Conservation (phyloP, 2,113 vertebrate species). For the Rostratula benghalensis region DNA sequence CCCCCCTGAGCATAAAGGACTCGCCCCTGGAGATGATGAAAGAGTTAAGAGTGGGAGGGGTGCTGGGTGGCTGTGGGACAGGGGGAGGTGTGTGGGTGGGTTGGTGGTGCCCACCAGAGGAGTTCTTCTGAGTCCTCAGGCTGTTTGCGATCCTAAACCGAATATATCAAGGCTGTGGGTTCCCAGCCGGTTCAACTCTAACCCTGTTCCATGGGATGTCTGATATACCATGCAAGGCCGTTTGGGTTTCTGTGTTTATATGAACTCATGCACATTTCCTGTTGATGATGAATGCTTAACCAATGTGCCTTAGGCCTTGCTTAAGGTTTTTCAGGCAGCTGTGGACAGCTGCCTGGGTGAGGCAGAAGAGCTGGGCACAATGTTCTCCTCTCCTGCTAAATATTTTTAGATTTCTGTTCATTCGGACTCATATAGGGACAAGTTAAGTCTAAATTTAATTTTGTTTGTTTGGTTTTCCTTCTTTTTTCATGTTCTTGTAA, state of each 20-base stretch:
- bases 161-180: background rate
- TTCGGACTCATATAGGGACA: background rate
- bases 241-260: slow-evolving; percentile 44
- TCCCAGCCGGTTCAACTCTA: background rate
- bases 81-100: background rate
- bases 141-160: slow-evolving; percentile 23
- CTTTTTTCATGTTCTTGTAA: background rate
- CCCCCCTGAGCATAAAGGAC: accelerated
- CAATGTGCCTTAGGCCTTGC: background rate
- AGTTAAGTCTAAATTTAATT: background rate
- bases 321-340: slow-evolving; percentile 14
- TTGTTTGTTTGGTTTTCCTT: background rate
- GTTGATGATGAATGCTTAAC: slow-evolving; percentile 32
- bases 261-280: slow-evolving; percentile 52
- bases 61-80: background rate
- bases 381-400: background rate
- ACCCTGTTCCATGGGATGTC: background rate
- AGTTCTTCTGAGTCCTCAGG: background rate
- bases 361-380: background rate
- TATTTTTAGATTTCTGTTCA: background rate
- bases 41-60: background rate
- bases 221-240: background rate
- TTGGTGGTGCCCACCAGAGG: background rate
- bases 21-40: background rate
- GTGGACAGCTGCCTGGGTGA: slow-evolving; percentile 20